A percentile compares a stretch with the other conserved stretches of the same genome.
Conservation (phyloP, 2,113 vertebrate species). For the Passer domesticus region DNA sequence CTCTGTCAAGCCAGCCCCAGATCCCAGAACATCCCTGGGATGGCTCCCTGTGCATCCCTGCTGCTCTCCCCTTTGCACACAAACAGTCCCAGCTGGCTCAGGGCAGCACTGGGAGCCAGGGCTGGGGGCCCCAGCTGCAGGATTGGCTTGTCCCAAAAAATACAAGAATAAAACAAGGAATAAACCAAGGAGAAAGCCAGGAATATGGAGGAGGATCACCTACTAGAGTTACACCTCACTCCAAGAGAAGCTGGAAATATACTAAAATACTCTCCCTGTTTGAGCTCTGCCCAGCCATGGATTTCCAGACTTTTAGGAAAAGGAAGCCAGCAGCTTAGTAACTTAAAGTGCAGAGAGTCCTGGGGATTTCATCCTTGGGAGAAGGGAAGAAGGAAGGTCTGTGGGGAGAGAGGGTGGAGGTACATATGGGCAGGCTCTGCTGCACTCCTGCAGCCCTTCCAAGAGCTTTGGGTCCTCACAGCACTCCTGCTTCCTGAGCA, state of each 20-base stretch:
- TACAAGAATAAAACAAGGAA: background rate
- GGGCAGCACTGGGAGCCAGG: background rate
- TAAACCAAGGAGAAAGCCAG: background rate
- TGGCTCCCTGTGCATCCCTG: fast-evolving
- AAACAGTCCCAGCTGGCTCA: background rate
- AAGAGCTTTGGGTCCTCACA: background rate
- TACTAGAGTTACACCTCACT: too few species aligned
- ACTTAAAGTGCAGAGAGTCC: background rate
- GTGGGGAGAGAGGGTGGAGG: background rate
- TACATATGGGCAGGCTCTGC: background rate
- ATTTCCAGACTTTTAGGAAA: background rate
- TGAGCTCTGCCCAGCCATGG: background rate
- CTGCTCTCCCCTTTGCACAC: background rate
- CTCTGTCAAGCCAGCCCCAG: fast-evolving
- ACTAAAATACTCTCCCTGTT: background rate
- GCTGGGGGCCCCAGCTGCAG: background rate
- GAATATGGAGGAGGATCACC: fast-evolving
- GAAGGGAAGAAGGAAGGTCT: background rate
- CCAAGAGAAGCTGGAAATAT: fast-evolving
- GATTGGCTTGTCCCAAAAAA: background rate
- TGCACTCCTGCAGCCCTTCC: background rate
- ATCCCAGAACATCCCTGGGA: background rate
- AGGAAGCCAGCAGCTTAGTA: background rate
- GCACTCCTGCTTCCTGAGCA: background rate
- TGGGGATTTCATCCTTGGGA: background rate